Evolutionary conservation across 2,113 vertebrate species (phyloP).

Genomic region (Apodemus speciosus): DNA sequence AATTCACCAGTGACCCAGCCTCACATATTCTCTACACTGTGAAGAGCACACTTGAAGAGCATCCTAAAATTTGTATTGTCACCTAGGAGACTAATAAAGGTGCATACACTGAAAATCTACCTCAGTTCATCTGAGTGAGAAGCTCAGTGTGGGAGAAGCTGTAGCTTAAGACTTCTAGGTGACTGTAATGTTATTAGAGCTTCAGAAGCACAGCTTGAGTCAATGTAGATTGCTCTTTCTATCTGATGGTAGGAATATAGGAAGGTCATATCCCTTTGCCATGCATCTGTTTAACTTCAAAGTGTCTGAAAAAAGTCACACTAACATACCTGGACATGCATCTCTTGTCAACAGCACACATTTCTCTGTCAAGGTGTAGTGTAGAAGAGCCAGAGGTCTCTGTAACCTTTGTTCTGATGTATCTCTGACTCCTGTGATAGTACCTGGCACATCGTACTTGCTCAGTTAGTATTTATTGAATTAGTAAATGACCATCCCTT

Average conservation of each 20-base stretch:
- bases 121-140: neutral
- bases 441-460: neutral
- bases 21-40: neutral
- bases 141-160: neutral
- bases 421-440: neutral
- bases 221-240: neutral
- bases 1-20: neutral
- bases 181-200: neutral
- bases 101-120: neutral
- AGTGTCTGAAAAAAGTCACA: neutral
- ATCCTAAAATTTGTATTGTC: neutral
- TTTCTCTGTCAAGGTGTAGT: neutral
- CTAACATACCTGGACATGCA: neutral
- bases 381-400: neutral
- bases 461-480: constrained; percentile 3
- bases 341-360: neutral
- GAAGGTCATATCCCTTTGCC: neutral
- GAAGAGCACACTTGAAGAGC: neutral
- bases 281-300: neutral
- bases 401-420: neutral
- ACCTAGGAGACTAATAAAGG: neutral
- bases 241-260: neutral
- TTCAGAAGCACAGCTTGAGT: neutral
- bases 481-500: neutral
- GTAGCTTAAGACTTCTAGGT: neutral